Percentiles rank a stretch among this genome's conserved stretches.
phyloP scores from a whole-genome alignment of 2,888 invertebrate species.

The Dryocosmus kuriphilus region DNA sequence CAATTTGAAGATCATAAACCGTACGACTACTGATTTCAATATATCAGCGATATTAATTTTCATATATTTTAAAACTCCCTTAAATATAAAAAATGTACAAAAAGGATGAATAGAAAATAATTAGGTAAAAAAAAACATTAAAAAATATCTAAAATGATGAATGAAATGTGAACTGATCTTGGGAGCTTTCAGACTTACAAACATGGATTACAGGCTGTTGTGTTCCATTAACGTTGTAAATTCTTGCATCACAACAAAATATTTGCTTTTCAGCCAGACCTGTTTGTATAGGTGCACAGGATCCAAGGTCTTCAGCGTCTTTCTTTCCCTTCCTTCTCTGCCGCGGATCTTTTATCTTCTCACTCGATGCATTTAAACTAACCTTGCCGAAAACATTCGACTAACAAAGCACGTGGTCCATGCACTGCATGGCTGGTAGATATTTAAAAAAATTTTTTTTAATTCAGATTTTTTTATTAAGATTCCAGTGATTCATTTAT shows the following conservation, averaged over 20 bases:
- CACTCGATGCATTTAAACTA: conserved; percentile 64
- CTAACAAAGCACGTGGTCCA: conserved; percentile 71
- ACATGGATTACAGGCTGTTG: background rate
- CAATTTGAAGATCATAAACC: background rate
- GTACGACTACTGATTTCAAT: background rate
- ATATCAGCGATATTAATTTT: background rate
- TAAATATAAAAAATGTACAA: too few relatives aligned
- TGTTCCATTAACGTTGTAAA: conserved; percentile 66
- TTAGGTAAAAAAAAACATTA: background rate
- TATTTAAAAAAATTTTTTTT: conserved; percentile 25
- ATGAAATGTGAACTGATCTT: background rate
- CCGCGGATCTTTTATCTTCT: conserved; percentile 71
- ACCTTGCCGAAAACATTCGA: conserved; percentile 71
- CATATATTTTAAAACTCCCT: background rate
- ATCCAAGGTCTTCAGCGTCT: conserved; percentile 68
- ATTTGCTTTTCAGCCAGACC: conserved; percentile 70
- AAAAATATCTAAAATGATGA: background rate
- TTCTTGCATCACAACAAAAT: conserved; percentile 74
- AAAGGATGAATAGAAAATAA: background rate
- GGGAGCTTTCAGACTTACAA: background rate
- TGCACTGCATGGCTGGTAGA: conserved; percentile 33
- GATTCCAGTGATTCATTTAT: too few relatives aligned
- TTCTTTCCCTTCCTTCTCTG: conserved; percentile 65
- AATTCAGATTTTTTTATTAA: background rate
- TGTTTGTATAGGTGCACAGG: conserved; percentile 74